Percentiles rank a stretch among this genome's conserved stretches.
These are phyloP conservation scores for Microplitis deprimator DNA, from an alignment of 2,888 invertebrate species.

Conservation along the genomic window DNA sequence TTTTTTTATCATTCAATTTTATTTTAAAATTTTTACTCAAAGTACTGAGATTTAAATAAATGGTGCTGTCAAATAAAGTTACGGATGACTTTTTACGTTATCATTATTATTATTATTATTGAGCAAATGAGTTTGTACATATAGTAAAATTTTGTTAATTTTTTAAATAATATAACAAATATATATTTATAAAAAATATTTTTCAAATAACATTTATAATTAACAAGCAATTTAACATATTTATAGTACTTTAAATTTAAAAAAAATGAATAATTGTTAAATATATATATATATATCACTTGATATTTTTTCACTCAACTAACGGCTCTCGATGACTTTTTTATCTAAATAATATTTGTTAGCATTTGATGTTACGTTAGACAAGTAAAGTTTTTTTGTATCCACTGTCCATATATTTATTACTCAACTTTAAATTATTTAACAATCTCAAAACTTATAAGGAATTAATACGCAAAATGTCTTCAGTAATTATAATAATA, in stretches of 20 bases:
- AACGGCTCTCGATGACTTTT: not conserved
- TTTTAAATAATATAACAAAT: conserved; percentile 7
- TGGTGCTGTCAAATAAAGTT: conserved; percentile 3
- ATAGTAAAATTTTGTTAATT: conserved; percentile 9
- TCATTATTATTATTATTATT: not conserved
- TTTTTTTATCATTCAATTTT: not conserved
- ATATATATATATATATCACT: not conserved
- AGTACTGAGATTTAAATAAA: conserved; percentile 8
- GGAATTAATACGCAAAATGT: not conserved
- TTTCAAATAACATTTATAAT: conserved; percentile 20
- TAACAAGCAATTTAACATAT: not conserved
- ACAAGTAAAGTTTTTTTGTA: not conserved
- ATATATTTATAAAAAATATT: not conserved
- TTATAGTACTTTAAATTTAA: not conserved
- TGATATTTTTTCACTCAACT: not conserved
- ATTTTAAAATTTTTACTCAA: not conserved
- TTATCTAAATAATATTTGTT: not conserved
- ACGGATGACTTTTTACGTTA: not conserved
- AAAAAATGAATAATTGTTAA: not conserved
- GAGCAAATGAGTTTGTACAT: not conserved
- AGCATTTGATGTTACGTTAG: not conserved
- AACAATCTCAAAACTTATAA: not conserved
- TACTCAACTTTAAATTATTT: not conserved
- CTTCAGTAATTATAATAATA: not conserved
- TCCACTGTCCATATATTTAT: not conserved